Conservation (phyloP, 2,888 invertebrate species). For the Pandemis cinnamomeana region DNA sequence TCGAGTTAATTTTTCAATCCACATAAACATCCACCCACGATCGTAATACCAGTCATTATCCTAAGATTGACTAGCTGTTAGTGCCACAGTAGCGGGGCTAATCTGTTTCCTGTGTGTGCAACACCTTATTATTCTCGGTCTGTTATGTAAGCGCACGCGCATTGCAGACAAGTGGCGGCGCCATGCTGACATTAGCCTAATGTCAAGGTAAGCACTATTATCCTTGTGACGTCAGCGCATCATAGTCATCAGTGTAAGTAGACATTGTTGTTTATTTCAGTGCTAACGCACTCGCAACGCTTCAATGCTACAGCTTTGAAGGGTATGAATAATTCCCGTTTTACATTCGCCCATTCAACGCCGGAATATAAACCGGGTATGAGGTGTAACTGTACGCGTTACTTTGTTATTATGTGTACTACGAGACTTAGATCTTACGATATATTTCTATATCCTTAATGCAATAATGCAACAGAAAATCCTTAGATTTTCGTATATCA, state of each 20-base stretch:
- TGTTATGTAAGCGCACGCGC: slow-evolving; percentile 63
- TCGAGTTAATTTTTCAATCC: neutral
- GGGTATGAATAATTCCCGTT: neutral
- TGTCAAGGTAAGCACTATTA: slow-evolving; percentile 77
- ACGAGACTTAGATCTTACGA: too few species aligned
- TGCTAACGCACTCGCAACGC: neutral
- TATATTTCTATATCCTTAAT: too few species aligned
- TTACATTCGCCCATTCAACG: too few species aligned
- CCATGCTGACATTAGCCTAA: slow-evolving; percentile 70
- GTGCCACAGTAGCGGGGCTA: neutral
- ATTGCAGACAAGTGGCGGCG: slow-evolving; percentile 59
- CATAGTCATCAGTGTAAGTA: slow-evolving; percentile 45
- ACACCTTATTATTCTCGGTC: slow-evolving; percentile 49
- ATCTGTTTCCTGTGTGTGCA: slow-evolving; percentile 41
- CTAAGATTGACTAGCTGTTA: neutral
- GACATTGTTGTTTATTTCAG: slow-evolving; percentile 2
- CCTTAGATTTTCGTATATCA: too few species aligned
- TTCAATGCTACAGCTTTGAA: neutral
- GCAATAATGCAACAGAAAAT: too few species aligned
- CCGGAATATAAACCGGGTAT: too few species aligned
- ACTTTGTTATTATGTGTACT: too few species aligned
- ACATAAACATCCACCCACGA: neutral
- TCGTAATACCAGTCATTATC: neutral
- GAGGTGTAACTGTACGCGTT: too few species aligned
- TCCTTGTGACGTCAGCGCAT: slow-evolving; percentile 68